Conservation (phyloP, 2,113 vertebrate genomes). For the Pandion haliaetus region DNA sequence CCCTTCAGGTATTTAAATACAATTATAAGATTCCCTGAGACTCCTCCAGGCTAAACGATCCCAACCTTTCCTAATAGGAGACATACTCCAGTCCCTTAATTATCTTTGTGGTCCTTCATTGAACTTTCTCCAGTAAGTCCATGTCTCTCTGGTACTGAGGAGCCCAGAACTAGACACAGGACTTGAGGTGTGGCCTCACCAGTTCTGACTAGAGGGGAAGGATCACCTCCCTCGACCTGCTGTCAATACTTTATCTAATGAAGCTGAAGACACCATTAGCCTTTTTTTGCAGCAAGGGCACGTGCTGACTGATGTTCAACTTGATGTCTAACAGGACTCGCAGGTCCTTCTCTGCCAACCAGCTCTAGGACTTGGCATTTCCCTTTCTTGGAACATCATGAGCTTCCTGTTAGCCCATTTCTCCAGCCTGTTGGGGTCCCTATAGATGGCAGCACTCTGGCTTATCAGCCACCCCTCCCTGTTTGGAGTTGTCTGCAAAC, state of each 20-base stretch:
- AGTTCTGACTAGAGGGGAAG: background rate
- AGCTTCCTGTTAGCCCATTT: background rate
- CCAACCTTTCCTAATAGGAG: background rate
- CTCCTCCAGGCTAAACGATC: background rate
- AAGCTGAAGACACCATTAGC: background rate
- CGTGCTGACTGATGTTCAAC: background rate
- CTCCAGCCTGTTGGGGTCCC: background rate
- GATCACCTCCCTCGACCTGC: background rate
- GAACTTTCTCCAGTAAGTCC: background rate
- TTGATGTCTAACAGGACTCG: background rate
- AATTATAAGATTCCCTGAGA: background rate
- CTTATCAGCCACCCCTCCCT: background rate
- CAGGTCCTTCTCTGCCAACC: background rate
- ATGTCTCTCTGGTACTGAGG: background rate
- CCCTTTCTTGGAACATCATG: background rate
- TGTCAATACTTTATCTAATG: background rate
- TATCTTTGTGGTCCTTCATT: background rate
- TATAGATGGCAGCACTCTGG: background rate
- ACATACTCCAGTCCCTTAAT: background rate
- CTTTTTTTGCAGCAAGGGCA: background rate
- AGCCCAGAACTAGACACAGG: background rate
- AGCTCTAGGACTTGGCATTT: background rate
- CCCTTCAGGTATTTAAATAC: background rate
- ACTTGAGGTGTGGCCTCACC: background rate
- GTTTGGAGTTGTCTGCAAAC: background rate